These are phyloP conservation scores for Rhinolophus ferrumequinum DNA, from an alignment of 2,113 vertebrate species.

Conservation along the genomic window DNA sequence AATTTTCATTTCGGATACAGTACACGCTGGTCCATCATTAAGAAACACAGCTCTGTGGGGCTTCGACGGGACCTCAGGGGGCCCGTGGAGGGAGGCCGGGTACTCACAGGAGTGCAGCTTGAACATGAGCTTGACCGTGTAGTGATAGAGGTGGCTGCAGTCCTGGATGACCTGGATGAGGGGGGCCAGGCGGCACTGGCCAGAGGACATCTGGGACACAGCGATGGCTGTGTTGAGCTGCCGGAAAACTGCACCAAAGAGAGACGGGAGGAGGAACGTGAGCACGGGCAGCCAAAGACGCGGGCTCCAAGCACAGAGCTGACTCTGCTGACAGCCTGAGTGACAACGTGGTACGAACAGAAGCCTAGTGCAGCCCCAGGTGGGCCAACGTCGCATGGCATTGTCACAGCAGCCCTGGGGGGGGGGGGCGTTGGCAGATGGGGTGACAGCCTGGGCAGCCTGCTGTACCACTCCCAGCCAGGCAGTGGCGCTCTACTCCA, in stretches of 20 bases:
- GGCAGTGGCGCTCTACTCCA: neutral
- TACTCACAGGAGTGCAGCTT: constrained; percentile 97
- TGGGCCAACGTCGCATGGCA: accelerated
- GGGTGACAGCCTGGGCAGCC: neutral
- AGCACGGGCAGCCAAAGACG: accelerated
- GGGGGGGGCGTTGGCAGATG: neutral
- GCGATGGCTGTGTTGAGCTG: constrained; percentile 97
- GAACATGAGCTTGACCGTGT: constrained; percentile 96
- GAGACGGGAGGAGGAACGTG: accelerated
- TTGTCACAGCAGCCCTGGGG: too few species aligned
- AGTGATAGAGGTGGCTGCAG: constrained; percentile 98
- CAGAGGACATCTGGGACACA: constrained; percentile 94
- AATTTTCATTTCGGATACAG: neutral
- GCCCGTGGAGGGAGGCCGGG: accelerated
- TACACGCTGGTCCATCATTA: too few species aligned
- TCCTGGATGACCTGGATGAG: constrained; percentile 99
- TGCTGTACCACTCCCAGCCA: neutral
- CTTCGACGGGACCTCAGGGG: neutral
- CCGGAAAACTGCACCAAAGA: constrained; percentile 89
- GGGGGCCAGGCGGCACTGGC: constrained; percentile 96
- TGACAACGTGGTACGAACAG: accelerated
- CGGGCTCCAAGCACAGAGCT: too few species aligned
- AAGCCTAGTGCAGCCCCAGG: neutral
- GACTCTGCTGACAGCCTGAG: accelerated
- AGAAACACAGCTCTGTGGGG: neutral